Base-by-base conservation (phyloP, 2,888 invertebrate genomes). In the Allygus modestus region DNA sequence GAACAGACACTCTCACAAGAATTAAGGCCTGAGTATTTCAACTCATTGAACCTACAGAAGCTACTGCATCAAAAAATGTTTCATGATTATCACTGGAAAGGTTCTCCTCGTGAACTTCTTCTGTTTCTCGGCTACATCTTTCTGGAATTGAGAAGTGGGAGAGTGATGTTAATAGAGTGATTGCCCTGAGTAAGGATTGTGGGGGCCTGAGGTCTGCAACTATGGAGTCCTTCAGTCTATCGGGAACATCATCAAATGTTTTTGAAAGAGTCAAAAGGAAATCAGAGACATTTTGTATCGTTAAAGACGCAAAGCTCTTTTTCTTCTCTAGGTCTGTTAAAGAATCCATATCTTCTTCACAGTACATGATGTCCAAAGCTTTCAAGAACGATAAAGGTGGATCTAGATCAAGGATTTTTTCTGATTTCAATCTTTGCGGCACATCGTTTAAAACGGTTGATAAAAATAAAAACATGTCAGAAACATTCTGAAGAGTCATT, bases 401-500 rank as follows among this genome's bases (percentile, higher is more conserved):
- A 28, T 77, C 41, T 2, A 77, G 26, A 46, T 17, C 17, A 23
- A 77, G 75, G 4, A 77, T 46, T 17, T 46, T 46, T 28, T 28
- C 28, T 28, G 46, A 23, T 17, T 77, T 77, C 4, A 77, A 2
- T 46, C 75, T 43, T 9, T 77, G 26, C 17, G 75, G 75, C 1
- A 51, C 46, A 41, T 77, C 75, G 17, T 77, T 77, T n/a, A 77
- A 46, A 43, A 77, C 51, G 5, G 75, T 28, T 41, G 75, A 77
- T 11, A 77, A 17, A 23, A 26, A 77, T 17, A 77, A 41, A 28
- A 77, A 77, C 75, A 77, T 77, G 46, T 77, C 75, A 2, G 75
- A 77, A 23, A 77, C 75, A 46, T 77, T 46, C n/a, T 77, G 75
- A 20, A 77, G 1, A 2, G 75, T 77, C 75, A 77, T 43, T 46